Conservation (phyloP, 2,113 vertebrate species). For the Gymnorhina tibicen region DNA sequence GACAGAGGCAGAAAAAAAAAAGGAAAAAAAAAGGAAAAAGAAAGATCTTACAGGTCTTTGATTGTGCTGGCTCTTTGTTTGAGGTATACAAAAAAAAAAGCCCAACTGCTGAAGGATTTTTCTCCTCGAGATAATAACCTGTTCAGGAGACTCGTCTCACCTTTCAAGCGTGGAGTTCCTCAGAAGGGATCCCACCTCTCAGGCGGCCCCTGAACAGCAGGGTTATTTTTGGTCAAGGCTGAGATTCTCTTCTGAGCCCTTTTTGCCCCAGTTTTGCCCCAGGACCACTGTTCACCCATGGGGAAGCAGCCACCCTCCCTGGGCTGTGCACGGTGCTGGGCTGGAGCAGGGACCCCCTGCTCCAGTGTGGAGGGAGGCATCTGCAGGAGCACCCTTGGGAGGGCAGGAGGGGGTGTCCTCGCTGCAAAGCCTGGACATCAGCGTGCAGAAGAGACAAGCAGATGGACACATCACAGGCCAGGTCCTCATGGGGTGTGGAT, state of each 20-base stretch:
- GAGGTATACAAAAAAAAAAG: background rate
- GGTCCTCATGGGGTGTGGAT: too few relatives aligned
- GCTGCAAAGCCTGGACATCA: rapidly evolving
- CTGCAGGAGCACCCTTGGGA: background rate
- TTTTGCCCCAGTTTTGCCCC: background rate
- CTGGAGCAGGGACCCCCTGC: background rate
- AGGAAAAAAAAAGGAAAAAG: background rate
- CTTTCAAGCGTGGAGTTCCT: conserved; percentile 58
- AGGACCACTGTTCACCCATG: rapidly evolving
- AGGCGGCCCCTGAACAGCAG: background rate
- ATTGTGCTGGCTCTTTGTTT: conserved; percentile 43
- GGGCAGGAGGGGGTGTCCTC: background rate
- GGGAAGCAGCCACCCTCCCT: background rate
- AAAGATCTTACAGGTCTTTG: conserved; percentile 49
- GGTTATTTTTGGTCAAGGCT: background rate
- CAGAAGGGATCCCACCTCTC: conserved; percentile 17
- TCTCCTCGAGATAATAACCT: conserved; percentile 54
- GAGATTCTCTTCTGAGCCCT: background rate
- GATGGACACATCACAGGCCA: background rate
- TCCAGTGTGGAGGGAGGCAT: rapidly evolving
- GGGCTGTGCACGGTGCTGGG: rapidly evolving
- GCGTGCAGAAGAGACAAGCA: background rate
- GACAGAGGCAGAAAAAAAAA: background rate
- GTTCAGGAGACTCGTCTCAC: conserved; percentile 47
- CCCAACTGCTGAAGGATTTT: conserved; percentile 59